Base-by-base conservation (phyloP, 35 echinoderm and acorn worm species). In the Heliocidaris erythrogramma region DNA sequence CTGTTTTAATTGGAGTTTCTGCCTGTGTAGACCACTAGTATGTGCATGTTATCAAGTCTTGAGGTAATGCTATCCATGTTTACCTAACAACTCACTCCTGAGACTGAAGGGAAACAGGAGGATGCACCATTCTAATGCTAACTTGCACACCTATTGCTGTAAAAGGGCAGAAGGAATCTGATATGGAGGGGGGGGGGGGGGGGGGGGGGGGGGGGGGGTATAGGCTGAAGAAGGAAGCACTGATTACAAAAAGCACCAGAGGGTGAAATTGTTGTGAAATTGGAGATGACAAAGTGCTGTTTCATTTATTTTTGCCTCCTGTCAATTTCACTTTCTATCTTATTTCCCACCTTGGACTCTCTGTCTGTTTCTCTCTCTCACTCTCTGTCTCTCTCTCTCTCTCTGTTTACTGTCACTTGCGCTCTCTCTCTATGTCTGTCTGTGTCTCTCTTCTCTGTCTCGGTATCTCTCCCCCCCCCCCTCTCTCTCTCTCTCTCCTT, bases 181-280 rank as follows among this genome's bases (percentile, higher is more conserved):
- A 42, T 42, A 42, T 60, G 65, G 65, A 78, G 27, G 7, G 52
- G 52, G 11, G 8, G 52, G 14, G 5, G 50, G 5, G 50, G 50
- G 50, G 27, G 13, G 60, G 18, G 21, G 13, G 61, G 61, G 17
- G 27, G 8, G 65, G 18, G 65, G 65, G 65, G 18, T 3, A 78
- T 78, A 6, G 18, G 17, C 6, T 18, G 8, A 24, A n/a, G 18
- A 78, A 78, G 27, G 65, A 78, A 27, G 65, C 65, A 78, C 65
- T 78, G 65, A 78, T 78, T 78, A 78, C 65, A 78, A 78, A n/a
- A 78, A n/a, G 14, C 65, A 78, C 65, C 65, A 27, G 65, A 78
- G 65, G 65, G 65, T 78, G 65, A 78, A 78, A 78, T 78, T 78
- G 21, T 78, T 78, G 65, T 78, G 65, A 78, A 78, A 78, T 78